Conservation (phyloP, 2,888 invertebrate species). For the Patella ulyssiponensis region DNA sequence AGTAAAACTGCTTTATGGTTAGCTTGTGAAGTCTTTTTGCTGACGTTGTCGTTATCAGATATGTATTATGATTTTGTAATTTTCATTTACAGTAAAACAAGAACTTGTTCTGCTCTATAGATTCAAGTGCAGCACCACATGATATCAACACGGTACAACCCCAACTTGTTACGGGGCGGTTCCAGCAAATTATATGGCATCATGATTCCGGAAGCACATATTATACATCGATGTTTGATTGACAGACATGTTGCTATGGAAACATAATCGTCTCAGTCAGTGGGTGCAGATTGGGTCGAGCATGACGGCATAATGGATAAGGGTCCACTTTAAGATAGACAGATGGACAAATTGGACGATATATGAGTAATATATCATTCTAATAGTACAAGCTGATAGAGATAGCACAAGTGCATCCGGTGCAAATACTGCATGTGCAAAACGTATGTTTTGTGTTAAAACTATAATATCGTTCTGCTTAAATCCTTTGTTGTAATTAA, state of each 20-base stretch:
- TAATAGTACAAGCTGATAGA: neutral
- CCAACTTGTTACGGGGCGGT: neutral
- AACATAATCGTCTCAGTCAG: neutral
- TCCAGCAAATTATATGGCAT: conserved; percentile 3
- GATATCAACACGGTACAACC: too few relatives aligned
- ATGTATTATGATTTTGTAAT: too few relatives aligned
- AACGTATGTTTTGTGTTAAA: too few relatives aligned
- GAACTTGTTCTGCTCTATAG: too few relatives aligned
- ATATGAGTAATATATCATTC: neutral
- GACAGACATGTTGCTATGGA: neutral
- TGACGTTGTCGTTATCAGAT: too few relatives aligned
- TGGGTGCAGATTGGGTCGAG: neutral
- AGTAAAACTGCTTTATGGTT: too few relatives aligned
- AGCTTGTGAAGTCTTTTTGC: too few relatives aligned
- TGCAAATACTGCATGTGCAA: neutral
- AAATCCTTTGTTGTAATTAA: too few relatives aligned
- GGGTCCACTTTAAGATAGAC: neutral
- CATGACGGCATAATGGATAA: conserved; percentile 9
- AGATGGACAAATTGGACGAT: neutral
- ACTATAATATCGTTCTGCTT: too few relatives aligned
- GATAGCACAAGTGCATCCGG: conserved; percentile 1
- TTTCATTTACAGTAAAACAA: too few relatives aligned
- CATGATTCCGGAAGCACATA: neutral
- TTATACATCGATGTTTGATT: conserved; percentile 1
- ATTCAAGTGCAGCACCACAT: too few relatives aligned